Base-by-base conservation (phyloP, 2,888 invertebrate genomes). In the Empis livida region DNA sequence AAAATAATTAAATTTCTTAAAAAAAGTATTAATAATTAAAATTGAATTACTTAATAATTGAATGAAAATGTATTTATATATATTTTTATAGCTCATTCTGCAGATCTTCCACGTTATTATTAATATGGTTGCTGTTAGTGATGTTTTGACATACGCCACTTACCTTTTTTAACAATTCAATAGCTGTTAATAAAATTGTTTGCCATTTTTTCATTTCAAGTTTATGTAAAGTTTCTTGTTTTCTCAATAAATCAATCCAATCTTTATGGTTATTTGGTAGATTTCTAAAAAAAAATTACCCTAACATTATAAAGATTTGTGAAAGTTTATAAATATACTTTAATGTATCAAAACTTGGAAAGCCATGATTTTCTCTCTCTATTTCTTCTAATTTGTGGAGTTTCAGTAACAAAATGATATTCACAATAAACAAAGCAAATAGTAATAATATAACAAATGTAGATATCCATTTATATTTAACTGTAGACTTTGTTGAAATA, bases 151-250 rank as follows among this genome's bases (percentile, higher is more conserved):
- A 68, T 48, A 67, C 67, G 57, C 63, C 57, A 63, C 64, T 68
- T 72, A 85, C 86, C 79, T 87, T 82, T 68, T 79, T 76, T 54
- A 88, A 73, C 54, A 85, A 75, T 54, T 77, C 71, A 52, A 84
- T 79, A 48, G 86, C 81, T 53, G 78, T 75, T 63, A 80, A 79
- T 48, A 88, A 74, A 55, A 85, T 80, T 59, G 75, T 74, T 57
- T 87, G 79, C 92, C 92, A 93, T 60, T 83, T 84, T 53, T 78
- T 78, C 67, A 91, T 75, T 73, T 92, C 88, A 30, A 80, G 75
- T 50, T 84, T 79, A 70, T 91, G 90, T 42, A 88, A 73, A 48
- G 77, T 74, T 67, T 89, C 81, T 72, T 92, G 91, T 54, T 84
- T 80, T 61, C 84, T 84, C 57, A 92, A 68, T 53, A 89, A 69